Base-by-base conservation (phyloP, 1,140 invertebrate species). In the Hylaeus anthracinus region DNA sequence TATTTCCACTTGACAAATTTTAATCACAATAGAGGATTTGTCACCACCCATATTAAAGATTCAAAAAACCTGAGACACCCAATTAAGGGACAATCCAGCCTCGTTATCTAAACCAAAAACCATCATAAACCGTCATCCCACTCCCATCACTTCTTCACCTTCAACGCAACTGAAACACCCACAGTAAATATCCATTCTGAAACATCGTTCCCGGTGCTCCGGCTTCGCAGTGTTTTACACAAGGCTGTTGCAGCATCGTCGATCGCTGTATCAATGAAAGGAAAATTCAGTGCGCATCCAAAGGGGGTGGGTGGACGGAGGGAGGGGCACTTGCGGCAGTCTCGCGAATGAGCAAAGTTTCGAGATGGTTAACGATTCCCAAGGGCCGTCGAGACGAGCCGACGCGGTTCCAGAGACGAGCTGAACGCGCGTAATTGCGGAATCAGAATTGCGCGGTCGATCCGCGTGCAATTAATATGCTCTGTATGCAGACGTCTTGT, bases 401-500 rank as follows among this genome's bases (percentile, higher is more conserved):
- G 61, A 66, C 69, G 74, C 66, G 79, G 74, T 73, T 61, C 61
- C 71, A 56, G 51, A 76, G 83, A 82, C 80, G 83, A 82, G 75
- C 67, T 79, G 71, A 85, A 85, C 81, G 81, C 76, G 72, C 84
- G 79, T 85, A 86, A 86, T 86, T 86, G 85, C 67, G 55, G 79
- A 58, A 86, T 86, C 84, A 72, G 72, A 79, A 86, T 85, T 75
- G 72, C 67, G 80, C 56, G 85, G 84, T 86, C 80, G 75, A 85
- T 85, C 67, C 67, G 39, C 63, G 43, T 55, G 79, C 85, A 86
- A 86, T 86, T 86, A 86, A 86, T 86, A 86, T 79, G 83, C 80
- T 79, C 72, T 82, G 61, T 82, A 64, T 72, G 53, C 53, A 51
- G 26, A 53, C 41, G 26, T 26, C 10, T 14, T 81, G 65, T 76